Base-by-base conservation (phyloP, 2,797 vertebrate species). In the Babyrousa celebensis region DNA sequence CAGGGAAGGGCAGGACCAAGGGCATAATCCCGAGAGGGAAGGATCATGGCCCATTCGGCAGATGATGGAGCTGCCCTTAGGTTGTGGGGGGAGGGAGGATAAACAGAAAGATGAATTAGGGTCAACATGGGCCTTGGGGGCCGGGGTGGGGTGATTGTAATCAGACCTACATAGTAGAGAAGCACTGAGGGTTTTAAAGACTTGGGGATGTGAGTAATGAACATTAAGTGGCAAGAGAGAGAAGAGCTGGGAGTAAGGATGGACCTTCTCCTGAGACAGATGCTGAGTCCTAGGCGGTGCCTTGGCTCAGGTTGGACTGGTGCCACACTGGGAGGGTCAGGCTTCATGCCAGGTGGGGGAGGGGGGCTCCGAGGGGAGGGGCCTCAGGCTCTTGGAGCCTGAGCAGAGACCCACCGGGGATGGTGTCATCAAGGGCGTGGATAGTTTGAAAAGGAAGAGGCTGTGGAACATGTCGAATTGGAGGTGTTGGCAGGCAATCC, bases 361-460 rank as follows among this genome's bases (percentile, higher is more conserved):
- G 23, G 56, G 15, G 21, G 32, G 27, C 63, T 12, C 54, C 58
- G 40, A 79, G 27, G 9, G 58, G 4, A 27, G 20, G 43, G 7
- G 48, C 60, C 29, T 65, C 58, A 75, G 72, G n/a, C 10, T 15
- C 12, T 15, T 20, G n/a, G 27, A 40, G 21, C 54, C 60, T 14
- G 40, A 4, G 56, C 9, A 1, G 36, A 27, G 16, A 36, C 36
- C 36, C 48, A 16, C 78, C 1, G 12, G 36, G 60, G 43, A 63
- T 3, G 11, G 21, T 4, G 2, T 60, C 72, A 21, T 43, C 72
- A 3, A 2, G 14, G 54, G 15, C 6, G 0, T 1, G 20, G 25
- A 16, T 6, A 43, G 52, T 29, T 74, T 58, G 36, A 43, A 63
- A 79, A 48, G 65, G 80, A 74, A 62, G 36, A n/a, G 29, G 71